These are phyloP conservation scores for Diuraphis noxia DNA, from an alignment of 1,140 invertebrate species.

Conservation along the genomic window DNA sequence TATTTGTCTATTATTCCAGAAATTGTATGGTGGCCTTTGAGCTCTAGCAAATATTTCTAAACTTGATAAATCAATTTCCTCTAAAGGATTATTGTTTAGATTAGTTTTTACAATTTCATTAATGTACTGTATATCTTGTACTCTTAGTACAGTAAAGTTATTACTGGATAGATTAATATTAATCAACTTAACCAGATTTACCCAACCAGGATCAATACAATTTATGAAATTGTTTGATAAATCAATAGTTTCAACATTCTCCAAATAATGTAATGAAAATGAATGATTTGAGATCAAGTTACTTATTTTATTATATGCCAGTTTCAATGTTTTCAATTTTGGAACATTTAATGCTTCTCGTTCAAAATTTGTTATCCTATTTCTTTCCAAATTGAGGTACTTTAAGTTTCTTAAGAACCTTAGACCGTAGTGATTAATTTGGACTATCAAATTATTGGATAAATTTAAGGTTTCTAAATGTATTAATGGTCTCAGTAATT, in stretches of 20 bases:
- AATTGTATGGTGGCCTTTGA: background rate
- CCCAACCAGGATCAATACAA: background rate
- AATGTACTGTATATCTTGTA: slow-evolving; percentile 8
- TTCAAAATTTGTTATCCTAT: slow-evolving; percentile 10
- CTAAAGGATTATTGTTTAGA: slow-evolving; percentile 35
- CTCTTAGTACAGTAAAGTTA: background rate
- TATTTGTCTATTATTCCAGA: background rate
- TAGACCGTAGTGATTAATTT: slow-evolving; percentile 8
- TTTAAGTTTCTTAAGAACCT: background rate
- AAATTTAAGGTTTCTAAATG: slow-evolving; percentile 64
- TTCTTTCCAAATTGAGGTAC: slow-evolving; percentile 20
- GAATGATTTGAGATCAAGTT: slow-evolving; percentile 58
- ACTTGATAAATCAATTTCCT: background rate
- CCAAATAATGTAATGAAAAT: slow-evolving; percentile 46
- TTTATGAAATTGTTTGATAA: background rate
- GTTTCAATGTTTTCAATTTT: slow-evolving; percentile 29
- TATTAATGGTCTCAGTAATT: slow-evolving; percentile 63
- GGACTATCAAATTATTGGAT: slow-evolving; percentile 60
- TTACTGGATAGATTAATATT: slow-evolving; percentile 20
- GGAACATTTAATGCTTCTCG: background rate
- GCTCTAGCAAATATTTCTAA: slow-evolving; percentile 16
- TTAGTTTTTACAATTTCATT: background rate
- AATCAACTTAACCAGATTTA: slow-evolving; percentile 17
- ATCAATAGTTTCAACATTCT: slow-evolving; percentile 30
- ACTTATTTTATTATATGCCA: slow-evolving; percentile 43